phyloP scores from a whole-genome alignment of 2,797 vertebrate species.

The Phaenicophaeus curvirostris region DNA sequence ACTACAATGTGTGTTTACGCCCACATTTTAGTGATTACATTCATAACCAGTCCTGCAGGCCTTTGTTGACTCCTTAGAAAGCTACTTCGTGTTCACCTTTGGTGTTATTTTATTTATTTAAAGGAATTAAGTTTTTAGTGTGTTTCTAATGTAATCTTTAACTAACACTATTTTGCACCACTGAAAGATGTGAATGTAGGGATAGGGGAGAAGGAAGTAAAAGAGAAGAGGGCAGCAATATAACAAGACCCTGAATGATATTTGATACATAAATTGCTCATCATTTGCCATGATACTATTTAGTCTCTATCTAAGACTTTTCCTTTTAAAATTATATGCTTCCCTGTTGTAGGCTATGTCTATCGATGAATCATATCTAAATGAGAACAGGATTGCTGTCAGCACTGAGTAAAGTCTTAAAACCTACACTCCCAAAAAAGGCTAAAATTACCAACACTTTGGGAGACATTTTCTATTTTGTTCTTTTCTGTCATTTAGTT shows the following conservation, averaged over 20 bases:
- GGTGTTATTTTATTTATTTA: not conserved
- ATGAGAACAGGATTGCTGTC: not conserved
- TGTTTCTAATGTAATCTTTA: not conserved
- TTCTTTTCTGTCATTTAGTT: not conserved
- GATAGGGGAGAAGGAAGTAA: accelerated
- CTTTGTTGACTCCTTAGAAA: not conserved
- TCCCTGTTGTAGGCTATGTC: not conserved
- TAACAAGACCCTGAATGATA: not conserved
- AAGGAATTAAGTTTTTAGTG: not conserved
- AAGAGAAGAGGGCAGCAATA: not conserved
- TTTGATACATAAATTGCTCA: conserved; percentile 41
- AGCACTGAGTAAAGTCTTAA: not conserved
- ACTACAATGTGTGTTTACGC: accelerated
- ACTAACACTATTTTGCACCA: not conserved
- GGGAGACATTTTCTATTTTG: not conserved
- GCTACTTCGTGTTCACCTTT: not conserved
- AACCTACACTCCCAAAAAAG: not conserved
- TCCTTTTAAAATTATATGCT: conserved; percentile 32
- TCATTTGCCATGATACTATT: conserved; percentile 28
- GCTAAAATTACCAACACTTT: not conserved
- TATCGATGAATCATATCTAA: conserved; percentile 37
- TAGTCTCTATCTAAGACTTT: not conserved
- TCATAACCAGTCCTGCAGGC: not conserved
- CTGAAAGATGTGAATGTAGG: not conserved
- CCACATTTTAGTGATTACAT: not conserved